Evolutionary conservation across 2,797 vertebrate species (phyloP), one percentile per base, ranked within the genome.

Genomic region (Sebastes vulpes): DNA sequence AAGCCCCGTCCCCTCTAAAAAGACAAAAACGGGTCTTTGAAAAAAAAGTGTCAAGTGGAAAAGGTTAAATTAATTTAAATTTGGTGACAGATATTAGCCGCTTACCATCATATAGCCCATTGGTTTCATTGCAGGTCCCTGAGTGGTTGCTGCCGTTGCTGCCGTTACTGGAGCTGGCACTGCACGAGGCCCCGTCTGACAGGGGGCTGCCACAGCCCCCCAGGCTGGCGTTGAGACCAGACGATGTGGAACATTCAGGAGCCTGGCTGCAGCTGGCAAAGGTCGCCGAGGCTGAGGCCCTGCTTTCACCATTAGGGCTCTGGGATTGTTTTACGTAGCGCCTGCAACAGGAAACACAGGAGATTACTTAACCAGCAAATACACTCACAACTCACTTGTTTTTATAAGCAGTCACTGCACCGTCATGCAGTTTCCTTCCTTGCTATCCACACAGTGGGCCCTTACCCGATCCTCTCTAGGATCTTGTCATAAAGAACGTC

Each of bases 401-500:
- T 23, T 23, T 26, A 32, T 57, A 10, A 64, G 29, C 14, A 54
- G 12, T 28, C 3, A 25, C 18, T 9, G 12, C 35, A 38, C 20
- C 3, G 9, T 12, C n/a, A 66, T 16, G 46, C 4, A 0, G 14
- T 23, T 25, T 57, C 5, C n/a, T 46, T 48, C 29, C 3, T 71
- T 29, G 7, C 11, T 20, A 5, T 29, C 3, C 12, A 67, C 2
- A 16, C 2, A 35, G 10, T 6, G 8, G 9, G 21, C 70, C 95
- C 97, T 91, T 82, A 99, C 99, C 97, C 96, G 85, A 99, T 98
- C 71, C 97, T 96, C 85, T 98, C 96, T 75, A 98, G 94, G 88
- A 99, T 95, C 50, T 96, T 96, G 48, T 94, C 90, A 77, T 99
- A 98, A 64, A 99, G 95, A 35, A 96, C 90, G 20, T 98, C 97